Evolutionary conservation across 2,888 invertebrate genomes (phyloP), one percentile per base, ranked within the genome.

Genomic region (Lampropteryx suffumata): DNA sequence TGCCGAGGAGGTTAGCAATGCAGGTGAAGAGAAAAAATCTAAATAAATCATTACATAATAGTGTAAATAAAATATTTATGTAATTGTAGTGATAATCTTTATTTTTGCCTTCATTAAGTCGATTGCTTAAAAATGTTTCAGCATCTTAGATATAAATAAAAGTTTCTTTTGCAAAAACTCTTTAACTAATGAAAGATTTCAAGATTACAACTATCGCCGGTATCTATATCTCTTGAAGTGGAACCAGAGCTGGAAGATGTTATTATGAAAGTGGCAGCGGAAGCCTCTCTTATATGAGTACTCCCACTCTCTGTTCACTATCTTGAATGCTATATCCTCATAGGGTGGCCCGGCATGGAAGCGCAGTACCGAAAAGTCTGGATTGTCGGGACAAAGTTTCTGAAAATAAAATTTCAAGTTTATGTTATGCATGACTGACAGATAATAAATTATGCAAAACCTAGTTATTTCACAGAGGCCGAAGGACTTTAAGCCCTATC

Each of bases 261-360:
- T 99, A 85, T 99, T 99, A 80, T 99, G 98, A 90, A 99, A 99
- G 84, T 99, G 99, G 79, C 99, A 99, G 41, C 99, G 93, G 84
- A 99, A 99, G 17, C 99, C 99, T 59, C 98, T 92, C 84, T 99
- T 99, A 85, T 99, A 98, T 0, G 98, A 98, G 84, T 98, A 98
- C 84, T 99, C 99, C 99, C 99, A 99, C 86, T 99, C 99, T 57
- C 99, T 92, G 84, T 98, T 99, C 0, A 99, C 99, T 57, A 99
- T 98, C 91, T 99, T 99, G 86, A 99, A 99, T 0, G 98, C 99
- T 64, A 99, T 99, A 79, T 99, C 99, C 91, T 99, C 99, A 83
- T 99, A 99, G 0, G 99, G 99, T 10, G 99, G 99, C 0, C 99
- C 99, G n/a, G 99, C 98, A 74, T 96, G 96, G 85, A 99, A 99